Base-by-base conservation (phyloP, 2,888 invertebrate genomes). In the Machimus atricapillus region DNA sequence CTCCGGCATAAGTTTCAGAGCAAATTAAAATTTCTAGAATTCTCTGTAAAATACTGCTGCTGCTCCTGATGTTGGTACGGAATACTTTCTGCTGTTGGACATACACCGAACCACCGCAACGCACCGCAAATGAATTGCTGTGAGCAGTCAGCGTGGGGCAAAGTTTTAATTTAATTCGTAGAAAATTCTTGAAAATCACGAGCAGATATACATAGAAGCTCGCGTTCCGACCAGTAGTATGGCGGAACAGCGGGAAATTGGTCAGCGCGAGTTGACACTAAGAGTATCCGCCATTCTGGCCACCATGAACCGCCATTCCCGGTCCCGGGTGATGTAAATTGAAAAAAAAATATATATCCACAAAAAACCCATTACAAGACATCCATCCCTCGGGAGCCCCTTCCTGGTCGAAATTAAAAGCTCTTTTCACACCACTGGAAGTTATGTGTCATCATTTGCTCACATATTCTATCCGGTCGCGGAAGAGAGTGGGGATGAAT, bases 401-500 rank as follows among this genome's bases (percentile, higher is more conserved):
- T 34, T 76, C 40, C n/a, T 27, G 46, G 43, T 58, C 19, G 40
- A 74, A 74, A 74, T 85, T 46, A 85, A 82, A 73, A 85, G 85
- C 85, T 74, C 66, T 85, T 85, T 85, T 74, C 85, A n/a, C 74
- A 74, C 27, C 19, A 85, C 85, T 74, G 37, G 74, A 85, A 74
- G 85, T 85, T 85, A 85, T 85, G 74, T 85, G 74, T 85, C 85
- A 85, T 85, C 85, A 85, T 85, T 85, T 85, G 16, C 74, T 85
- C 74, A 74, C 74, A 85, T 85, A 27, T 82, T 82, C 74, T 16
- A 46, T 27, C 40, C 43, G 79, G 46, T 34, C 34, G 66, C 23
- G 66, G 66, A 23, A 27, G 23, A 12, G 66, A 23, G 12, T 6
- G 66, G 43, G 43, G 43, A 46, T 40, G 23, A 6, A 19, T 19